Evolutionary conservation across 2,888 invertebrate genomes (phyloP), one percentile per base, ranked within the genome.

Genomic region (Spicauda simplicius): DNA sequence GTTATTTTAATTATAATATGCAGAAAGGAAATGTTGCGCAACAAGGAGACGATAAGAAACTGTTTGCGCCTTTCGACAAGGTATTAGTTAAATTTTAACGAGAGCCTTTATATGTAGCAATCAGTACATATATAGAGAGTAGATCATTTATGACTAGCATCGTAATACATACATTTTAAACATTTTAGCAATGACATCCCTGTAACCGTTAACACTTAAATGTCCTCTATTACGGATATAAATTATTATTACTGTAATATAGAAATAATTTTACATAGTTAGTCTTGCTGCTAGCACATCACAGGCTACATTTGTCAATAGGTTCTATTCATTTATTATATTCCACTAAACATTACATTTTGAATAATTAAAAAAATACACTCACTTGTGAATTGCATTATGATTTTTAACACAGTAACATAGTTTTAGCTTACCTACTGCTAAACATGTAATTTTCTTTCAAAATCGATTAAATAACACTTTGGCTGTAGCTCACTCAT

Each of bases 11-110:
- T 62, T 58, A 65, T 72, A 73, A 69, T 73, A 69, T 80, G 86
- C 96, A 93, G 96, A 80, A 95, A 95, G 95, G 97, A 97, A 88
- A 97, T 97, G 95, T 96, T 74, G 78, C 89, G 65, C 96, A 96
- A 79, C 96, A 96, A 79, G 96, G 95, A 76, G 96, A 96, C 75
- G 97, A 97, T 76, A 95, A 95, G 82, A 95, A 95, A 86, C 92
- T 95, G 71, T 96, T 96, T 90, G 95, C 97, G 73, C 97, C 97
- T 74, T 94, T 97, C 74, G 97, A 97, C 91, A 97, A 97, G 95
- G 97, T 97, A 94, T 91, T 87, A 50, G 70, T 65, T 72, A 72
- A 69, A 63, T 68, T 66, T 69, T 76, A 20, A 58, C 25, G 48
- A 59, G 50, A 16, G 50, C 18, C 25, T n/a, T 12, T 50, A 25